Conservation (phyloP, 2,888 invertebrate genomes). For the Toxonevra muliebris region DNA sequence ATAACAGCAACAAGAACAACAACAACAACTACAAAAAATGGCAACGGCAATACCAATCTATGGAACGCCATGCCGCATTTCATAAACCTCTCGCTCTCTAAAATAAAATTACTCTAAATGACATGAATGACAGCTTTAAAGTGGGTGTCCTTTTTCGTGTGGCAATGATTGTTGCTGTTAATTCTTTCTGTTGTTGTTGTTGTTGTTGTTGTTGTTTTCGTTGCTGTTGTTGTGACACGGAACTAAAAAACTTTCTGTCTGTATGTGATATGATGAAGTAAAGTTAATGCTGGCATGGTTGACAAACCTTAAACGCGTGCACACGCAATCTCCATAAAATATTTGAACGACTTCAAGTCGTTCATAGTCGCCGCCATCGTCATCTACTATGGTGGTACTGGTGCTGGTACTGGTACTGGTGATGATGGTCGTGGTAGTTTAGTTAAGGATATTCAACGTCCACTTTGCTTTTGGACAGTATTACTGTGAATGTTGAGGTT, state of each 20-base stretch:
- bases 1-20: conserved; percentile 22
- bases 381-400: background rate
- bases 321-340: conserved; percentile 7
- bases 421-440: too few relatives aligned
- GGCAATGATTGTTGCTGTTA: conserved; percentile 13
- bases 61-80: conserved; percentile 9
- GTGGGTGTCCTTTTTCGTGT: conserved; percentile 44
- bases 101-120: conserved; percentile 37
- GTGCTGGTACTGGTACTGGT: too few relatives aligned
- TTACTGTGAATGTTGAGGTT: conserved; percentile 12
- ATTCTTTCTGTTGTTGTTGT: conserved; percentile 23
- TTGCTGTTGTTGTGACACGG: conserved; percentile 36
- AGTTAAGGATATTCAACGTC: background rate
- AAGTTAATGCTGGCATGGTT: conserved; percentile 40
- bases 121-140: conserved; percentile 44
- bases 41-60: background rate
- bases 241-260: conserved; percentile 19
- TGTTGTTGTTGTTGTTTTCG: conserved; percentile 13
- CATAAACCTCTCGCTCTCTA: background rate
- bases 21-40: conserved; percentile 10
- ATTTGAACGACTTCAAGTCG: too few relatives aligned
- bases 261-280: conserved; percentile 17
- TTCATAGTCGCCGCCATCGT: background rate
- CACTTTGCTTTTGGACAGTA: background rate
- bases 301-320: conserved; percentile 40